phyloP scores from a whole-genome alignment of 1,140 invertebrate genomes.

The Trichomalopsis sarcophagae region DNA sequence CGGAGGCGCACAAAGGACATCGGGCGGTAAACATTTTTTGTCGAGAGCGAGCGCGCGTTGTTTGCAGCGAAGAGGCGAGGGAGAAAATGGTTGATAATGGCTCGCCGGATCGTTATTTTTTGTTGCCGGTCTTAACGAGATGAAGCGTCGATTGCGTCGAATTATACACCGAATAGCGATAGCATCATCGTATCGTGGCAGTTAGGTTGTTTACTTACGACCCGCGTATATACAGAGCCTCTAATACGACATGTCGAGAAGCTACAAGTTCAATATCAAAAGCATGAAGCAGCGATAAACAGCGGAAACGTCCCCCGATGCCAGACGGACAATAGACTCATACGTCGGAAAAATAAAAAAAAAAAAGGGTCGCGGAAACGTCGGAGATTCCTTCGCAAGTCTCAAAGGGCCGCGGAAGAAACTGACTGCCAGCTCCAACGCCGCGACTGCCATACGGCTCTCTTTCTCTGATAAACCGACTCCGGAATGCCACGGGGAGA shows the following conservation, averaged over 20 bases:
- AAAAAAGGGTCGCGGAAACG: not conserved
- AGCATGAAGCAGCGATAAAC: not conserved
- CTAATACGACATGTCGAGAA: not conserved
- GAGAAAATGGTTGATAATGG: not conserved
- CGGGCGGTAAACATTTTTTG: slow-evolving; percentile 33
- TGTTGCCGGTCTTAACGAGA: no score
- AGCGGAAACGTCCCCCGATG: not conserved
- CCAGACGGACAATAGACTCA: not conserved
- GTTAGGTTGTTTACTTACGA: no score
- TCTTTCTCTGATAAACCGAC: slow-evolving; percentile 23
- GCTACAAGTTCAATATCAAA: not conserved
- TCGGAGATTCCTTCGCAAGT: not conserved
- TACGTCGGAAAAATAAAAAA: not conserved
- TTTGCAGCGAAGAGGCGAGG: not conserved
- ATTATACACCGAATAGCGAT: no score
- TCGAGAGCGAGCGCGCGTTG: not conserved
- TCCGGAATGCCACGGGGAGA: slow-evolving; percentile 21
- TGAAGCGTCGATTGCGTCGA: no score
- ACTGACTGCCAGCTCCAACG: not conserved
- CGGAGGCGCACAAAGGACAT: not conserved
- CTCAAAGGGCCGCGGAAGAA: slow-evolving; percentile 17
- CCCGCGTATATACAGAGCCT: not conserved
- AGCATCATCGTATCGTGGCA: no score
- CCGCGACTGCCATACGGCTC: not conserved
- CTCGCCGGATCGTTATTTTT: no score